Evolutionary conservation across 1,140 invertebrate species (phyloP).

Genomic region (Ctenoplectra terminalis): DNA sequence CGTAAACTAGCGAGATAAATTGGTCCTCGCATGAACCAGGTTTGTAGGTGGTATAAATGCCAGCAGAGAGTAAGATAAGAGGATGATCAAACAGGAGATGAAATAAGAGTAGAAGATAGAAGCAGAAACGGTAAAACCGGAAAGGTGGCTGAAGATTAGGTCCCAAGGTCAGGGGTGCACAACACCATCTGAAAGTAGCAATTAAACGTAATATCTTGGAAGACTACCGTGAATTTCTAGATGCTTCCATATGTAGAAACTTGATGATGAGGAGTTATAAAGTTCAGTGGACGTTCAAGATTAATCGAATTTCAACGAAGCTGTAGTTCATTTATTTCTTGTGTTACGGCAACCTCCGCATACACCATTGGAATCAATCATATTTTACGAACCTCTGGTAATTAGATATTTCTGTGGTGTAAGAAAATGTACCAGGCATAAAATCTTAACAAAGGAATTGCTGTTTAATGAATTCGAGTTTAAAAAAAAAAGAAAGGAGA

Average conservation of each 20-base stretch:
- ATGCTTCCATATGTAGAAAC: conserved; percentile 13
- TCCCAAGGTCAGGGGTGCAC: conserved; percentile 50
- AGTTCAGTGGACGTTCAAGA: conserved; percentile 11
- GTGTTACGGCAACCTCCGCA: neutral
- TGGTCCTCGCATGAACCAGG: neutral
- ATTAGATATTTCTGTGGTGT: neutral
- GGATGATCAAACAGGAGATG: conserved; percentile 25
- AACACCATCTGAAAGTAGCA: conserved; percentile 57
- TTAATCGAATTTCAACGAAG: conserved; percentile 16
- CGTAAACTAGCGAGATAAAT: neutral
- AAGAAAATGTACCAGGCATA: neutral
- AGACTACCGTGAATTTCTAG: neutral
- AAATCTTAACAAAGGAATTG: neutral
- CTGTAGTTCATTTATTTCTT: conserved; percentile 12
- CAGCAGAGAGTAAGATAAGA: conserved; percentile 1
- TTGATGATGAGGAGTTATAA: conserved; percentile 2
- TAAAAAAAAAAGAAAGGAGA: no score
- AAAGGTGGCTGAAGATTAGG: conserved; percentile 54
- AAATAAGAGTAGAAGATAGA: conserved; percentile 60
- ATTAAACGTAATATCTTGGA: conserved; percentile 55
- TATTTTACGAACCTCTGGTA: neutral
- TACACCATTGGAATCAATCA: conserved; percentile 3
- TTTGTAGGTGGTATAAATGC: neutral
- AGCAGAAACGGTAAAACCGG: conserved; percentile 44
- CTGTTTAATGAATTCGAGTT: no score